phyloP scores from a whole-genome alignment of 2,888 invertebrate species.

The Noctua janthe region DNA sequence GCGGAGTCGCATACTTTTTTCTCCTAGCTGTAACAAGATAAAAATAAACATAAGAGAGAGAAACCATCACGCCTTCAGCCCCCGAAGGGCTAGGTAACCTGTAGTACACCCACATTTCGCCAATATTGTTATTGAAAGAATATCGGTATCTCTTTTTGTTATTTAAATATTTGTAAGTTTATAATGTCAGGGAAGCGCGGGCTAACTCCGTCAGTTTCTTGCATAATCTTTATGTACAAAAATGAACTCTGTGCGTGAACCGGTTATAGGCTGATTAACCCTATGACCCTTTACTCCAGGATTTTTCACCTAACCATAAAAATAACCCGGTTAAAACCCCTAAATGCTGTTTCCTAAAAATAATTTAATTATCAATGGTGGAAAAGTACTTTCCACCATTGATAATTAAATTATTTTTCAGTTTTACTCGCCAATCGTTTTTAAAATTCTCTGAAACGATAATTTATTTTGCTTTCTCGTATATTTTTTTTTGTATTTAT shows the following conservation, averaged over 20 bases:
- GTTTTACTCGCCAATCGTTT: not conserved
- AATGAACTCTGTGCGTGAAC: not conserved
- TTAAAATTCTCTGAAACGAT: not conserved
- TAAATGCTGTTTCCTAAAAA: not conserved
- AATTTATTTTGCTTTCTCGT: not conserved
- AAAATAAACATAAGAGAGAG: not conserved
- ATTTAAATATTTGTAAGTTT: too few species aligned
- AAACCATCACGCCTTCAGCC: not conserved
- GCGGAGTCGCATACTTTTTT: slow-evolving; percentile 83
- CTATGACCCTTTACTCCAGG: not conserved
- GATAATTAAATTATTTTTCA: not conserved
- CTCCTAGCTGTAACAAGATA: slow-evolving; percentile 84
- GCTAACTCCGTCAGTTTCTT: not conserved
- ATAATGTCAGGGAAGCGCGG: too few species aligned
- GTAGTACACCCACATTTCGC: not conserved
- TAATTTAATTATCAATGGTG: too few species aligned
- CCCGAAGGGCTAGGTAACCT: not conserved
- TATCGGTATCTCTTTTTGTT: not conserved
- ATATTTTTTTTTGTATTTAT: not conserved
- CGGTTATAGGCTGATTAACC: not conserved
- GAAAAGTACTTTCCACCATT: not conserved
- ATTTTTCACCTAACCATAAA: not conserved
- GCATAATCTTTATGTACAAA: not conserved
- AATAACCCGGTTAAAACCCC: not conserved
- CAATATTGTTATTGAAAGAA: not conserved